phyloP scores from a whole-genome alignment of 2,888 invertebrate species.

The Polydrusus cervinus region DNA sequence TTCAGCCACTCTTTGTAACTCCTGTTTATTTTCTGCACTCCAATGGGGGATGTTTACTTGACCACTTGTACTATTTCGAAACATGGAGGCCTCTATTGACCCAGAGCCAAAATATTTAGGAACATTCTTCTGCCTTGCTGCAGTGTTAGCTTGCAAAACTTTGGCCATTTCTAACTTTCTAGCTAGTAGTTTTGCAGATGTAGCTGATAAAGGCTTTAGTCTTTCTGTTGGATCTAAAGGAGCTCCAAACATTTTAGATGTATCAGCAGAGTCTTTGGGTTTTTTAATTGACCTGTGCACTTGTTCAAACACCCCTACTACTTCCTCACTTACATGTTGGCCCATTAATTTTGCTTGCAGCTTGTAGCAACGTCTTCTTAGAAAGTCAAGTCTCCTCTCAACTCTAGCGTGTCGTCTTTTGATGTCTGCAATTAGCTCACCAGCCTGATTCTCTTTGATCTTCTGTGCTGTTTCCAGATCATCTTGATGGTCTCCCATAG shows the following conservation, averaged over 20 bases:
- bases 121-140: slow-evolving; percentile 66
- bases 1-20: slow-evolving; percentile 83
- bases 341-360: slow-evolving; percentile 85
- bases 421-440: slow-evolving; percentile 74
- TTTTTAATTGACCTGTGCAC: slow-evolving; percentile 75
- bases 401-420: slow-evolving; percentile 76
- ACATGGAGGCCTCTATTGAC: slow-evolving; percentile 64
- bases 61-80: slow-evolving; percentile 63
- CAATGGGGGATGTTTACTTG: slow-evolving; percentile 70
- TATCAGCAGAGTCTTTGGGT: slow-evolving; percentile 44
- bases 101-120: slow-evolving; percentile 75
- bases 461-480: slow-evolving; percentile 71
- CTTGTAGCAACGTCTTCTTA: slow-evolving; percentile 83
- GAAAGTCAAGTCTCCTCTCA: slow-evolving; percentile 81
- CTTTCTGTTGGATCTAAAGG: slow-evolving; percentile 57
- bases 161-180: slow-evolving; percentile 73
- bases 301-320: slow-evolving; percentile 83
- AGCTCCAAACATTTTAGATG: slow-evolving; percentile 26
- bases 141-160: slow-evolving; percentile 68
- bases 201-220: slow-evolving; percentile 71
- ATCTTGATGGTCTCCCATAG: slow-evolving; percentile 69
- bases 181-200: slow-evolving; percentile 76
- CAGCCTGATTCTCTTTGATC: slow-evolving; percentile 69
- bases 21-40: slow-evolving; percentile 71
- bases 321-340: slow-evolving; percentile 85